Evolutionary conservation across 2,113 vertebrate genomes (phyloP), one percentile per base, ranked within the genome.

Genomic region (Antennarius striatus): DNA sequence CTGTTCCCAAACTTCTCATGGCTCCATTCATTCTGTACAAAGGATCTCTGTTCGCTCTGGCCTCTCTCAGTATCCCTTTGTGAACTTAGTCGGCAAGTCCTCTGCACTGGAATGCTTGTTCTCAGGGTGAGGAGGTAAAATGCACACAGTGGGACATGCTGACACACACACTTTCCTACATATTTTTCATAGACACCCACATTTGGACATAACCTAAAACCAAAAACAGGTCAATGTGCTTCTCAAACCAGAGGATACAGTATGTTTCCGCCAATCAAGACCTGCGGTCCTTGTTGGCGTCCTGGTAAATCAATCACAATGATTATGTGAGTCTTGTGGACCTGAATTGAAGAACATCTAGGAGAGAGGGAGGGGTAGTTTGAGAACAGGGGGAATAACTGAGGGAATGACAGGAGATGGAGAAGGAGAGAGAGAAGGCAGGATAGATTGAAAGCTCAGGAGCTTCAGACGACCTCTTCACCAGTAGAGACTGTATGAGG

Each of bases 51-150:
- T 91, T 91, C 80, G 6, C 82, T 75, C 86, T 70, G 85, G 83
- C 86, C 88, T 87, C 86, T 87, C 83, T 90, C 87, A 84, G 86
- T 89, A 87, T 90, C 88, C 90, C 83, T 92, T 91, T 90, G 90
- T 90, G 85, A 92, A 90, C 84, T 82, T 86, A 82, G 84, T 85
- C 80, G 79, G 68, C 81, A 82, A 88, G 87, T 86, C 79, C 85
- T 91, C 82, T 56, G 77, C 85, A 46, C 69, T 82, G 90, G 90
- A 91, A 92, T 92, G 87, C 86, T 73, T 71, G 69, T 89, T 92
- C 73, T 82, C 75, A 83, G 83, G 82, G 86, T 83, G 75, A 88
- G 85, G 80, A 90, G 85, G 87, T 86, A 85, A 88, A 88, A 81
- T 51, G 65, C 82, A 78, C 67, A 84, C 63, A 74, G 75, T 70